Base-by-base conservation (phyloP, 2,888 invertebrate species). In the Blera fallax region DNA sequence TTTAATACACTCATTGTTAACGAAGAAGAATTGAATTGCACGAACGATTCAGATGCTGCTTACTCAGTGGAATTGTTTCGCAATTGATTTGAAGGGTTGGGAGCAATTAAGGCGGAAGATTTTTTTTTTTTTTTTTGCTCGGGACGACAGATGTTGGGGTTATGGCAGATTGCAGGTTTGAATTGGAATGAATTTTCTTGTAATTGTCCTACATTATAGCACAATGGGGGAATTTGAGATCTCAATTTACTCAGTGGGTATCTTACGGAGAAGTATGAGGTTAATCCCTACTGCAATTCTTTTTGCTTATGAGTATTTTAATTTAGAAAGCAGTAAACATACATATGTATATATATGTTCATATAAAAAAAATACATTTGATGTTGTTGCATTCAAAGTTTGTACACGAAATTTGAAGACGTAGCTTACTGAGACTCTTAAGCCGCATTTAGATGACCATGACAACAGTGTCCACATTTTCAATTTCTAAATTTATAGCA, bases 1-100 rank as follows among this genome's bases (percentile, higher is more conserved):
- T 80, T 85, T 80, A 76, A 58, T 65, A 52, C 27, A 69, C 73
- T 83, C 43, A 64, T 76, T 85, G 70, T 80, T 80, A 72, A 76
- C 48, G 65, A 80, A 48, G 65, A 65, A 11, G 45, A 79, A 73
- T 79, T 73, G 73, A 83, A 79, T 69, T 83, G 79, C 79, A 79
- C 79, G 79, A 83, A 54, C 74, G 79, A 83, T 67, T 79, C 69
- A 37, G 79, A 78, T 50, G 62, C 14, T 79, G 73, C 62, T 79
- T 67, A 79, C 62, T 64, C 79, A 56, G 65, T 54, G 48, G 78
- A 60, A 73, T 83, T 78, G 69, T 67, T 83, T 79, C 52, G 37
- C 67, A 83, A 79, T 73, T 56, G 65, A 79, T 73, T 73, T 73
- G 7, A 69, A 48, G 78, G 62, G 54, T 62, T 78, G 67, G 62